phyloP scores from a whole-genome alignment of 1,140 invertebrate genomes.

The Chionoecetes opilio region DNA sequence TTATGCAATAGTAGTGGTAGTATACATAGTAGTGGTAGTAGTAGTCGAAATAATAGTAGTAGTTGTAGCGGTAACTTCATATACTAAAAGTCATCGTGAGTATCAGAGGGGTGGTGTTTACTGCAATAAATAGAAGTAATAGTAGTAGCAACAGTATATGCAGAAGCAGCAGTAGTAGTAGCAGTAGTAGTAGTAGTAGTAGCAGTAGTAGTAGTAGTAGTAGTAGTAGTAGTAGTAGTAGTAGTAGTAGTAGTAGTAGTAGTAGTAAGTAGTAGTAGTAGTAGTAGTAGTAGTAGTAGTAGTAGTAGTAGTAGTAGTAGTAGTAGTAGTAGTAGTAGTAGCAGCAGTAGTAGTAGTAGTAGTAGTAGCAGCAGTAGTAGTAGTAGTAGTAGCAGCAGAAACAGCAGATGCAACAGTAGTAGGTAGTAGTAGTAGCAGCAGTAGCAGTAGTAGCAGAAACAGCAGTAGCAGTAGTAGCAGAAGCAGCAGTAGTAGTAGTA shows the following conservation, averaged over 20 bases:
- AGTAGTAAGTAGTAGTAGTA: constrained; percentile 30
- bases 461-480: background rate
- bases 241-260: constrained; percentile 7
- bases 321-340: constrained; percentile 24
- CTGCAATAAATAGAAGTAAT: too few species aligned
- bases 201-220: constrained; percentile 3
- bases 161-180: too few species aligned
- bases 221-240: constrained; percentile 24
- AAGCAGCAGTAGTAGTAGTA: background rate
- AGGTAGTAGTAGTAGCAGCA: background rate
- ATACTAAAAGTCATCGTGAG: too few species aligned
- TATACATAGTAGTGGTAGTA: too few species aligned
- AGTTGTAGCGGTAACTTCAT: too few species aligned
- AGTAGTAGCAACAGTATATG: too few species aligned
- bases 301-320: constrained; percentile 23
- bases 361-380: background rate
- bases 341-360: background rate
- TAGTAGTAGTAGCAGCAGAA: too few species aligned
- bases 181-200: background rate
- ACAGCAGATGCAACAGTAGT: too few species aligned
- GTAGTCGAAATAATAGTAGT: too few species aligned
- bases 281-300: constrained; percentile 4
- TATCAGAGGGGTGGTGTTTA: too few species aligned
- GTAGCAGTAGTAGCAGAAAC: background rate
- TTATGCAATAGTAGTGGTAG: too few species aligned